Evolutionary conservation across 2,797 vertebrate species (phyloP).

Genomic region (Capromys pilorides): DNA sequence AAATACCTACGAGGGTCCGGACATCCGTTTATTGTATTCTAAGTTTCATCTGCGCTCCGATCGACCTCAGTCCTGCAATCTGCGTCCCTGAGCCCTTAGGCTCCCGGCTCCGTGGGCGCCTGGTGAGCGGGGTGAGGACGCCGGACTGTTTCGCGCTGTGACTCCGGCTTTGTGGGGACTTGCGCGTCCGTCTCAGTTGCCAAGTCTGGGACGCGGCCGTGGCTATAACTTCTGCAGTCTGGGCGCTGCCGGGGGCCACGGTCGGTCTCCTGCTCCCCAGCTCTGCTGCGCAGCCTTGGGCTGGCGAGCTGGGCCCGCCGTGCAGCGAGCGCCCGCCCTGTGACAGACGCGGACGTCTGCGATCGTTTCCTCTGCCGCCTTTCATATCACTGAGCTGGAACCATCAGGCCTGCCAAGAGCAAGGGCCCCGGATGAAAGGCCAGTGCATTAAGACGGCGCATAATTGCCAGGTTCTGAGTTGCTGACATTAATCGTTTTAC

Average conservation of each 20-base stretch:
- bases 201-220: not conserved
- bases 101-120: rapidly evolving
- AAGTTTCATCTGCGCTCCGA: not conserved
- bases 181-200: not conserved
- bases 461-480: slow-evolving; percentile 86
- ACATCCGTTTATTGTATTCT: not conserved
- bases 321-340: slow-evolving; percentile 51
- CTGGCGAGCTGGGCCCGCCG: not conserved
- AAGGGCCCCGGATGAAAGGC: slow-evolving; percentile 85
- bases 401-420: slow-evolving; percentile 84
- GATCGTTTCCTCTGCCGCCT: slow-evolving; percentile 80
- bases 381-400: slow-evolving; percentile 84
- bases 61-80: not conserved
- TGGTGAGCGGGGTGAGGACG: not conserved
- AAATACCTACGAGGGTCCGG: not conserved
- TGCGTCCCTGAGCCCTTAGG: rapidly evolving
- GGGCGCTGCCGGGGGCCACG: not conserved
- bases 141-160: rapidly evolving
- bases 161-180: not conserved
- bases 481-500: slow-evolving; percentile 87
- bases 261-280: not conserved
- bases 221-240: not conserved
- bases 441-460: slow-evolving; percentile 85
- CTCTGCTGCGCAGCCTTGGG: not conserved
- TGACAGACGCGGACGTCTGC: slow-evolving; percentile 76